Base-by-base conservation (phyloP, 2,888 invertebrate genomes). In the Drosophila meridiana region DNA sequence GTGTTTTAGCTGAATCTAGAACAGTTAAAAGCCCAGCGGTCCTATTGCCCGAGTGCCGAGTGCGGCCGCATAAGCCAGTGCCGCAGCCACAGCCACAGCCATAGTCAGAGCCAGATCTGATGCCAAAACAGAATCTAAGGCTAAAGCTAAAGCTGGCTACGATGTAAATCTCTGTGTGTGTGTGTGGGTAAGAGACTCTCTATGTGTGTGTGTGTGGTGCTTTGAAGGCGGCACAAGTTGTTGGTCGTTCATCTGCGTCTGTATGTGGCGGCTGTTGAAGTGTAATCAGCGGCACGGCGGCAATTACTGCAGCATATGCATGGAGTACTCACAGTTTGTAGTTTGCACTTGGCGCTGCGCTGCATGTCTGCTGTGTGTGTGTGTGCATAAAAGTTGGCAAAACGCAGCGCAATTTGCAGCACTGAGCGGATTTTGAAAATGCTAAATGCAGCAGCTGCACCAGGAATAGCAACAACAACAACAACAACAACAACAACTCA, bases 271-370 rank as follows among this genome's bases (percentile, higher is more conserved):
- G 77, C 85, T 76, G 89, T 82, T 89, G 89, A 85, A 85, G 89
- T 85, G 89, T 85, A 85, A 85, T 85, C 89, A 89, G 89, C 85
- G 87, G 90, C 89, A 82, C 85, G 85, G 85, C 89, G 89, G 89
- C 88, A 85, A 85, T 85, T 85, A 85, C 85, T 73, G 78, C 85
- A 75, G 85, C 85, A 87, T 80, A 81, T 80, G 75, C 82, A 76
- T 74, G 72, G 58, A 78, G 80, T 80, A 60, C 78, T 76, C 81
- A 61, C 73, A 80, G 77, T 76, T 77, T 68, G 72, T 65, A 76
- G 77, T 69, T 80, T 72, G 72, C 76, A 75, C 80, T 79, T 62
- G 79, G 63, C 20, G 56, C 62, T 45, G 48, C 45, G 26, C 28
- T 50, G 52, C 62, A 42, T 48, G 58, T 59, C 66, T 78, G 36